A percentile compares a stretch with the other conserved stretches of the same genome.
Conservation (phyloP, 1,140 invertebrate genomes). For the Lepidurus arcticus region DNA sequence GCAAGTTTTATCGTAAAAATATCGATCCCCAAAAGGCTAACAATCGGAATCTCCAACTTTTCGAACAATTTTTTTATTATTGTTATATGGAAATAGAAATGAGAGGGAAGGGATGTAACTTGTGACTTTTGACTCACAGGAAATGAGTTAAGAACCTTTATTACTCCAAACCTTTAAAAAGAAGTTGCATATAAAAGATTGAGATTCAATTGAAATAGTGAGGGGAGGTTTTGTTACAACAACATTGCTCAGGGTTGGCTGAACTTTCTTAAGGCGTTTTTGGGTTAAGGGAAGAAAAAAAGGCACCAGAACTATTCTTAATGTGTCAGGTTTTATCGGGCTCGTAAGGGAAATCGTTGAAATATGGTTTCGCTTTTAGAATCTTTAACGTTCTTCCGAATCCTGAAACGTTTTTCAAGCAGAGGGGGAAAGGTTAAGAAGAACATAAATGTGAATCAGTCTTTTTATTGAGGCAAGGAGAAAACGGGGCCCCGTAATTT, state of each 20-base stretch:
- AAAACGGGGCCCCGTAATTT: background rate
- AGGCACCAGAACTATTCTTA: background rate
- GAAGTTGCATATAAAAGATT: background rate
- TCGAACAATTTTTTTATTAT: background rate
- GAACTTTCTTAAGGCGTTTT: background rate
- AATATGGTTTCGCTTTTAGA: slow-evolving; percentile 12
- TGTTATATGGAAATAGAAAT: background rate
- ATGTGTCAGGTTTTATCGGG: slow-evolving; percentile 10
- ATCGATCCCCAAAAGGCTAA: background rate
- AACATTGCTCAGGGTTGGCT: slow-evolving; percentile 17
- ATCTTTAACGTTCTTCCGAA: background rate
- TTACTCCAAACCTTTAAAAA: background rate
- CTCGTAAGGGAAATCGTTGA: slow-evolving; percentile 18
- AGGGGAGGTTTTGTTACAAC: background rate
- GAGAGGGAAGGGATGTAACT: background rate
- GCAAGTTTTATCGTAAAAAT: no score
- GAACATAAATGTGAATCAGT: background rate
- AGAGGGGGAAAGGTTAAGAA: background rate
- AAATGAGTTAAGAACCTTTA: background rate
- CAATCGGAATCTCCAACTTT: background rate
- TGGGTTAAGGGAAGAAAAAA: background rate
- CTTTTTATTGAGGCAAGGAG: background rate
- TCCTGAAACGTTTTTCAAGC: background rate
- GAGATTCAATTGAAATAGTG: background rate
- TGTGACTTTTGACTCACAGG: background rate